Conservation (phyloP, 2,888 invertebrate species). For the Bugulina stolonifera region DNA sequence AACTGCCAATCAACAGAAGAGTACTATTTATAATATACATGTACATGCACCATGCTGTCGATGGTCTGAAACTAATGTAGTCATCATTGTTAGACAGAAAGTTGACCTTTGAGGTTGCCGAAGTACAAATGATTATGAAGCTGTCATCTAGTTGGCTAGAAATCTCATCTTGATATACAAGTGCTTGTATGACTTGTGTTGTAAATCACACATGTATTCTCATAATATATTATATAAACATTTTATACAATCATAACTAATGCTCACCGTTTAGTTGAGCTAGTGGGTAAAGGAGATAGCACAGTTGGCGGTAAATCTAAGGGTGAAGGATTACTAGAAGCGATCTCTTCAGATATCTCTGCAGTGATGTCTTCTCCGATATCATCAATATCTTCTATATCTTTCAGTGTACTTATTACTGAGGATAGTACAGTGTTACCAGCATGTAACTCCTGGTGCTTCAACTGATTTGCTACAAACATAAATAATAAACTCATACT, state of each 20-base stretch:
- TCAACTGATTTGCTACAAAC: slow-evolving; percentile 2
- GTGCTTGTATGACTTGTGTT: no score
- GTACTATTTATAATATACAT: background rate
- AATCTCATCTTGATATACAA: no score
- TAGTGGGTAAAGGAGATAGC: background rate
- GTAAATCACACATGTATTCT: no score
- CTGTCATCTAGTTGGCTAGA: no score
- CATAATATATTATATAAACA: no score
- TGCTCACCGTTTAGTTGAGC: background rate
- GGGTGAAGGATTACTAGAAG: background rate
- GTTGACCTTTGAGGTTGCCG: no score
- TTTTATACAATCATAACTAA: no score
- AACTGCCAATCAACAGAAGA: background rate
- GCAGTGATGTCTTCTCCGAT: slow-evolving; percentile 6
- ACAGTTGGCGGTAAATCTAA: background rate
- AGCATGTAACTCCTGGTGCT: slow-evolving; percentile 21
- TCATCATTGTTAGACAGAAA: no score
- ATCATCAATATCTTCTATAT: slow-evolving; percentile 13
- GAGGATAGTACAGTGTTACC: slow-evolving; percentile 13
- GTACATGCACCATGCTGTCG: no score
- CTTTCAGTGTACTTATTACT: background rate
- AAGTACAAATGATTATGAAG: no score
- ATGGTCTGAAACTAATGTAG: no score
- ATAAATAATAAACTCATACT: no score
- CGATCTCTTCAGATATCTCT: slow-evolving; percentile 6